Percentiles rank a stretch among this genome's conserved stretches.
Evolutionary conservation across 1,140 invertebrate genomes (phyloP).

Genomic region (Lanistes nyassanus): DNA sequence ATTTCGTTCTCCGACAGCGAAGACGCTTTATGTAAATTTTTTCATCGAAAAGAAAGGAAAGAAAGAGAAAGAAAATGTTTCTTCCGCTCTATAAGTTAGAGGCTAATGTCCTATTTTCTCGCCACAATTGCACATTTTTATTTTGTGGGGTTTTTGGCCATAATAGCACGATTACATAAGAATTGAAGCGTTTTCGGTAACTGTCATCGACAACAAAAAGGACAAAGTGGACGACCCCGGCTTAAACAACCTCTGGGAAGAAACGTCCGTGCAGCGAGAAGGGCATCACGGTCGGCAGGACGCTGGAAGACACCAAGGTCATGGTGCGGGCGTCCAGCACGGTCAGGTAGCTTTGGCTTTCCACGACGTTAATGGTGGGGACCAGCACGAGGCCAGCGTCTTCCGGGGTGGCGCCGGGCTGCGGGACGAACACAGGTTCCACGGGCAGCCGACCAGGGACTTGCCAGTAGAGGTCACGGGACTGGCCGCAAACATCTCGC

Average conservation of each 20-base stretch:
- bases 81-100: neutral
- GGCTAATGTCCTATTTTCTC: too few relatives aligned
- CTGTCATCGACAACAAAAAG: too few relatives aligned
- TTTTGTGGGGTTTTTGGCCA: constrained; percentile 36
- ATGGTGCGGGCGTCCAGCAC: constrained; percentile 53
- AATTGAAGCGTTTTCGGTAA: too few relatives aligned
- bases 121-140: too few relatives aligned
- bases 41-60: too few relatives aligned
- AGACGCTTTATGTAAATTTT: too few relatives aligned
- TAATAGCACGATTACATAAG: too few relatives aligned
- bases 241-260: constrained; percentile 41
- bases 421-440: constrained; percentile 56
- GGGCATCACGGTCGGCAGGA: constrained; percentile 50
- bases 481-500: constrained; percentile 54
- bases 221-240: too few relatives aligned
- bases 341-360: constrained; percentile 42
- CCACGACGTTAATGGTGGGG: constrained; percentile 54
- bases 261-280: constrained; percentile 59
- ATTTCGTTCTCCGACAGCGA: too few relatives aligned
- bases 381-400: constrained; percentile 57
- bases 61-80: neutral
- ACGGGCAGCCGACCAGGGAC: constrained; percentile 46
- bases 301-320: constrained; percentile 39
- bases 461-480: constrained; percentile 42
- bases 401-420: constrained; percentile 39